These are phyloP conservation scores for Myiozetetes cayanensis DNA, from an alignment of 2,113 vertebrate species.

Conservation along the genomic window DNA sequence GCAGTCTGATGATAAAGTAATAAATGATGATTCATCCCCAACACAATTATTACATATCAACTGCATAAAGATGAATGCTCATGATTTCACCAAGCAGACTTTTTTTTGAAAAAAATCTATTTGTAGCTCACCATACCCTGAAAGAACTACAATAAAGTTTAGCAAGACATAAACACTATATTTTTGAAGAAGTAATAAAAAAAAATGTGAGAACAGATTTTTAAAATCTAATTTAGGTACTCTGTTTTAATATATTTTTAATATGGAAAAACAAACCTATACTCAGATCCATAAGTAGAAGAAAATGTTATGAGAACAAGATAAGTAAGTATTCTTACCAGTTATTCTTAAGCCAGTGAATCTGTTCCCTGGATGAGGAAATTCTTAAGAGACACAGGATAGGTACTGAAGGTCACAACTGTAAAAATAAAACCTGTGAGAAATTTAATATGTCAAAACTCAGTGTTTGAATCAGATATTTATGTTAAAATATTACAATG, in stretches of 20 bases:
- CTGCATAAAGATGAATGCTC: constrained; percentile 17
- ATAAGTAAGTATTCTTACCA: constrained; percentile 67
- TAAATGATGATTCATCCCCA: constrained; percentile 55
- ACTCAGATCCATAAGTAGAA: neutral
- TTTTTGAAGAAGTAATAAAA: neutral
- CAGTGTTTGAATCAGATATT: neutral
- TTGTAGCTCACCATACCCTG: neutral
- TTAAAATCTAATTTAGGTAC: neutral
- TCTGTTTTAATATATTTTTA: neutral
- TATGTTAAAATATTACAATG: neutral
- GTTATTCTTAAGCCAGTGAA: constrained; percentile 1
- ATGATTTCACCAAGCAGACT: constrained; percentile 2
- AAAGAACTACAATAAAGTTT: neutral
- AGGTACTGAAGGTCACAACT: constrained; percentile 62
- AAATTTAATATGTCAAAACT: constrained; percentile 27
- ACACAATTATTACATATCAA: constrained; percentile 44
- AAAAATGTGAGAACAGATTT: neutral
- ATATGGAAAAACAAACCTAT: neutral
- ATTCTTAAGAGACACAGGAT: constrained; percentile 55
- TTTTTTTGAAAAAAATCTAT: neutral
- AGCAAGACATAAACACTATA: neutral
- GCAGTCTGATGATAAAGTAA: constrained; percentile 57
- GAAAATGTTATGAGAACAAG: neutral
- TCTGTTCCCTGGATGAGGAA: constrained; percentile 43
- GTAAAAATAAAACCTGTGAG: constrained; percentile 73